Base-by-base conservation (phyloP, 1,140 invertebrate genomes). In the Luehdorfia chinensis region DNA sequence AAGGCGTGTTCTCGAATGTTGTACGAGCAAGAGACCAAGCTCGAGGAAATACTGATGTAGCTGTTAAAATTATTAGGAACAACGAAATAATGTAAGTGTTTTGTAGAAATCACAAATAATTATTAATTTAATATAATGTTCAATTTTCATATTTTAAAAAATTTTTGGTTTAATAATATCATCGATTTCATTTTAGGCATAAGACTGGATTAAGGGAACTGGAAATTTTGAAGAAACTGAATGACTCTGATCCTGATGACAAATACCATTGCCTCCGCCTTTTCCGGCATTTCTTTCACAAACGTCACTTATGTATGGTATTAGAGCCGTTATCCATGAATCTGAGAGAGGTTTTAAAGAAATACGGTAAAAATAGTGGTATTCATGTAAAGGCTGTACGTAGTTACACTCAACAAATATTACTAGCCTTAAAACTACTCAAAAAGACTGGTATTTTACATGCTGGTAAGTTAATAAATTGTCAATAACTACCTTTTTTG, bases 1-100 rank as follows among this genome's bases (percentile, higher is more conserved):
- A 99, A 84, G 98, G 98, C 11, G 98, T 99, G n/a, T 99, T 99
- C 86, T 98, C 96, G 65, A 99, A 98, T 78, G 98, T 99, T 1
- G 94, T 99, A 2, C 89, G 98, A 34, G 97, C 97, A 5, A 89
- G 97, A 55, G 98, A 99, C 81, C 93, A 92, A 61, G 93, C 94
- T 1, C 89, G 96, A 12, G 93, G 93, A 8, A 94, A 93, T 75
- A 90, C 93, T 51, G 97, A 99, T 80, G 97, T 99, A 0, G 98
- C 98, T 39, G 96, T 99, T 8, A 99, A 99, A 88, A 99, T 99
- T 55, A 99, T 99, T 56, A 90, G 98, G 9, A 99, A 99, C 79
- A 99, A 99, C 88, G 98, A 99, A 89, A 94, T 99, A 61, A 99
- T 99, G 98, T 99, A 89, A 94, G 94, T 91, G 1, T 31, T 6